Conservation (phyloP, 2,888 invertebrate species). For the Ophion slaviceki region DNA sequence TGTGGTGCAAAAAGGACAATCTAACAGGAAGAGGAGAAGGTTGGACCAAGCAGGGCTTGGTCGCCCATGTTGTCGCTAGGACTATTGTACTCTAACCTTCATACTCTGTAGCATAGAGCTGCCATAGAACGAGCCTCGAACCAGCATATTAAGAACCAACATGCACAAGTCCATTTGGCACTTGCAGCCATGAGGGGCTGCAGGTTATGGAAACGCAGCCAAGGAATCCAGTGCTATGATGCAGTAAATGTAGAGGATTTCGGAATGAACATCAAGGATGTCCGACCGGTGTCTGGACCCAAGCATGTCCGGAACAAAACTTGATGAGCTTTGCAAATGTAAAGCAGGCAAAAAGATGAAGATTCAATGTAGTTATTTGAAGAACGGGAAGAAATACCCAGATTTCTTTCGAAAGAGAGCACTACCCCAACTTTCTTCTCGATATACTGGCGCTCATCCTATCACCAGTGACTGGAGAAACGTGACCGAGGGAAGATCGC, state of each 20-base stretch:
- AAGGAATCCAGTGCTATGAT: too few relatives aligned
- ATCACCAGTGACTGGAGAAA: conserved; percentile 36
- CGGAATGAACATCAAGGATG: too few relatives aligned
- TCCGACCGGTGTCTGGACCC: not conserved
- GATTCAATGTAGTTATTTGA: not conserved
- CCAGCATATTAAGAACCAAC: too few relatives aligned
- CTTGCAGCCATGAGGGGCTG: too few relatives aligned
- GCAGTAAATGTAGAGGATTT: too few relatives aligned
- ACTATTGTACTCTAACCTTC: too few relatives aligned
- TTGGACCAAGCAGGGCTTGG: too few relatives aligned
- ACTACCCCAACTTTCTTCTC: conserved; percentile 1
- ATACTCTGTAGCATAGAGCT: too few relatives aligned
- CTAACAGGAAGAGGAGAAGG: not conserved
- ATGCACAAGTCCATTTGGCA: too few relatives aligned
- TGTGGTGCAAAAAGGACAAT: conserved; percentile 38
- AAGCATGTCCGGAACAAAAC: not conserved
- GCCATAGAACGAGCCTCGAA: too few relatives aligned
- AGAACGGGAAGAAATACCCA: not conserved
- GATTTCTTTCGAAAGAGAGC: not conserved
- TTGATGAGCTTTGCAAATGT: not conserved
- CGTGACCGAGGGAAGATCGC: conserved; percentile 60
- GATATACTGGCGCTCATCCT: conserved; percentile 29
- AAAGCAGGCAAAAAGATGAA: not conserved
- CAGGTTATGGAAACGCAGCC: too few relatives aligned
- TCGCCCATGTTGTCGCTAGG: too few relatives aligned